Conservation (phyloP, 2,888 invertebrate species). For the Dicyrtomina minuta region DNA sequence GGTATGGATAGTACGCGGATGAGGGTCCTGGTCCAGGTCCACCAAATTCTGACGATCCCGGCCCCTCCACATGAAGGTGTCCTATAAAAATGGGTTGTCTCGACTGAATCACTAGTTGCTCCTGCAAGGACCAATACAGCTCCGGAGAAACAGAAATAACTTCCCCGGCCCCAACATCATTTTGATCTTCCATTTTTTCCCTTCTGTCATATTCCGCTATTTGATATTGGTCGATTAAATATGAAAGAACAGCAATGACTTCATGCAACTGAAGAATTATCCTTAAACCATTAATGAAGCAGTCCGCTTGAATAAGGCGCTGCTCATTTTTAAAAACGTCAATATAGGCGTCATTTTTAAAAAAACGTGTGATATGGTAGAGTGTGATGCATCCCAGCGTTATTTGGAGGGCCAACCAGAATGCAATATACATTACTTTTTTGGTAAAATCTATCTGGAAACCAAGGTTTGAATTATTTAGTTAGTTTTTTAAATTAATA, state of each 20-base stretch:
- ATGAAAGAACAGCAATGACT: not conserved
- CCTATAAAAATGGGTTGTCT: too few species aligned
- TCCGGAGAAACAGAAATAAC: too few species aligned
- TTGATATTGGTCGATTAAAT: not conserved
- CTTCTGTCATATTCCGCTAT: too few species aligned
- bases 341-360: not conserved
- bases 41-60: too few species aligned
- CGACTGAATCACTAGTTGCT: not conserved
- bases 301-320: not conserved
- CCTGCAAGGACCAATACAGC: not conserved
- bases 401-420: not conserved
- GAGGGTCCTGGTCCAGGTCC: too few species aligned
- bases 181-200: not conserved
- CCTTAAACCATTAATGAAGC: not conserved
- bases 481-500: not conserved
- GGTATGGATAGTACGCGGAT: too few species aligned
- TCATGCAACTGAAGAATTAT: not conserved
- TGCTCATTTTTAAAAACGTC: not conserved
- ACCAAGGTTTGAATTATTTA: not conserved
- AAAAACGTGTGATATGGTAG: not conserved
- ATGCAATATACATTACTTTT: not conserved
- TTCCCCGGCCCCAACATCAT: too few species aligned
- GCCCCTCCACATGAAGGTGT: too few species aligned
- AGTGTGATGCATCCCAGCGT: not conserved
- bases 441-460: not conserved